These are phyloP conservation scores for Drosophila oshimai DNA, from an alignment of 1,140 invertebrate genomes.

Conservation along the genomic window DNA sequence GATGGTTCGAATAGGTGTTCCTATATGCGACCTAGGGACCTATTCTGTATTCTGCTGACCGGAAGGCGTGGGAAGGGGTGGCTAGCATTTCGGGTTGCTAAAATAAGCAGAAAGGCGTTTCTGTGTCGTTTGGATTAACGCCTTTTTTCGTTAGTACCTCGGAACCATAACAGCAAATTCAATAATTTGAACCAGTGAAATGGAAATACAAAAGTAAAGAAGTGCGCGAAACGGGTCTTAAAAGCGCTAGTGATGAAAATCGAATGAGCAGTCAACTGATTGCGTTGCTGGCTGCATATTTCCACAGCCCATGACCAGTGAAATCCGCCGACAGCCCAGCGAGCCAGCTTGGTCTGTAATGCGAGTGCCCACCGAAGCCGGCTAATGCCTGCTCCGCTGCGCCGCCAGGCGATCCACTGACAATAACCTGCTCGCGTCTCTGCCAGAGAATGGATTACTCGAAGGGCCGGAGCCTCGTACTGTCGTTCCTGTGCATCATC, in stretches of 20 bases:
- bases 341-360: slow-evolving; percentile 6
- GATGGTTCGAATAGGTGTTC: neutral
- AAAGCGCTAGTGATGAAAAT: no score
- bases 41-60: neutral
- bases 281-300: no score
- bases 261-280: no score
- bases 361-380: slow-evolving; percentile 3
- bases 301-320: slow-evolving; percentile 17
- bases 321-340: neutral
- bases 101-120: no score
- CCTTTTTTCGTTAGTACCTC: no score
- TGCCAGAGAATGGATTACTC: slow-evolving; percentile 63
- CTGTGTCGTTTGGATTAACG: no score
- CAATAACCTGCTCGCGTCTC: slow-evolving; percentile 1
- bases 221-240: neutral
- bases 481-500: slow-evolving; percentile 55
- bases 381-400: slow-evolving; percentile 4
- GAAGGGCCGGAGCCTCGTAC: slow-evolving; percentile 45
- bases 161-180: no score
- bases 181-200: no score
- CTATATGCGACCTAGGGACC: neutral
- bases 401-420: neutral
- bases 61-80: no score
- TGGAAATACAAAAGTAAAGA: neutral
- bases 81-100: no score